Percentiles rank a stretch among this genome's conserved stretches.
Evolutionary conservation across 1,140 invertebrate genomes (phyloP).

Genomic region (Marisa cornuarietis): DNA sequence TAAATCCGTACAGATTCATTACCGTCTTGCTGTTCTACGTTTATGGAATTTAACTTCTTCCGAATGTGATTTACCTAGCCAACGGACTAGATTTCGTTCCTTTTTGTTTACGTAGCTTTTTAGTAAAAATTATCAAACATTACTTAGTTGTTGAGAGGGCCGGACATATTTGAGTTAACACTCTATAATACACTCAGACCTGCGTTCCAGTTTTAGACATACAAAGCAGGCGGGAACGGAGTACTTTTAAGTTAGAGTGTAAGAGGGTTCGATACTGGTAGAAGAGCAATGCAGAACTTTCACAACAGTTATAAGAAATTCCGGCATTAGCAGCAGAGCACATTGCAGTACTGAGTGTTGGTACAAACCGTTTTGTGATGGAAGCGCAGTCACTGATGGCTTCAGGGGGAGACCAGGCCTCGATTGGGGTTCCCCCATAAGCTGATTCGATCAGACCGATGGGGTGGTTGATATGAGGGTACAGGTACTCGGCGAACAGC

Average conservation of each 20-base stretch:
- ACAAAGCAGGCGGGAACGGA: not conserved
- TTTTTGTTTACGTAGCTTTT: too few relatives aligned
- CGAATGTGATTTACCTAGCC: too few relatives aligned
- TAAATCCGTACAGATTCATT: too few relatives aligned
- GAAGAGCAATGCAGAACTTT: not conserved
- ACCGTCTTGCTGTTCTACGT: too few relatives aligned
- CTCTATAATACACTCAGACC: too few relatives aligned
- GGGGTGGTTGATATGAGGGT: slow-evolving; percentile 43
- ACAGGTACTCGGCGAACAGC: slow-evolving; percentile 50
- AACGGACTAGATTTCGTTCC: too few relatives aligned
- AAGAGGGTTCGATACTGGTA: not conserved
- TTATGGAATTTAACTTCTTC: too few relatives aligned
- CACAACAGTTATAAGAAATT: not conserved
- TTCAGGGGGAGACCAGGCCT: slow-evolving; percentile 50
- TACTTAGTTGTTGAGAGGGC: too few relatives aligned
- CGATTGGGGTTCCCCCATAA: slow-evolving; percentile 51
- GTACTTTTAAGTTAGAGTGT: not conserved
- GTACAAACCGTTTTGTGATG: not conserved
- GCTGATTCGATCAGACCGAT: slow-evolving; percentile 49
- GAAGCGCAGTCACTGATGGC: slow-evolving; percentile 39
- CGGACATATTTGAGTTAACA: too few relatives aligned
- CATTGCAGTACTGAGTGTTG: too few relatives aligned
- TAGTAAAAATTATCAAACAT: too few relatives aligned
- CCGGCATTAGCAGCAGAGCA: too few relatives aligned
- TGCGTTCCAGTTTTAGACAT: not conserved